phyloP scores from a whole-genome alignment of 2,888 invertebrate species.

The Tachina grossa region DNA sequence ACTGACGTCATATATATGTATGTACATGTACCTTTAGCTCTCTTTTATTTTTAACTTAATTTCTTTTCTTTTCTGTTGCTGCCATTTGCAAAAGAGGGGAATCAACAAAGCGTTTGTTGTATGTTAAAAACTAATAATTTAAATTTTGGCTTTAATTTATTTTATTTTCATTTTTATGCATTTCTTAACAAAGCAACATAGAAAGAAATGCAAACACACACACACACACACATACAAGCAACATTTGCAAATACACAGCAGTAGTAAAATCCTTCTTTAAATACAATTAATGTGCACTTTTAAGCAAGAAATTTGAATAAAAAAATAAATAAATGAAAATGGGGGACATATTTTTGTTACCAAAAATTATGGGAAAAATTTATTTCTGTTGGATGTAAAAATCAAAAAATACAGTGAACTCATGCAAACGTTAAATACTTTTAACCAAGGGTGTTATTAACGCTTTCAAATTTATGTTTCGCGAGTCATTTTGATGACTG shows the following conservation, averaged over 20 bases:
- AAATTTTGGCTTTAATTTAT: conserved; percentile 53
- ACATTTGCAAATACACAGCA: conserved; percentile 10
- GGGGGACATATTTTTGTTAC: not conserved
- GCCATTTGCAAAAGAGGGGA: conserved; percentile 15
- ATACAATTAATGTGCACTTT: conserved; percentile 62
- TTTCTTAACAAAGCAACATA: conserved; percentile 19
- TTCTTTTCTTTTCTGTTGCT: conserved; percentile 9
- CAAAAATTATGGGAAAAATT: not conserved
- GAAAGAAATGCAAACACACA: not conserved
- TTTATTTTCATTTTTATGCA: conserved; percentile 48
- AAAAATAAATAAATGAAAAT: conserved; percentile 10
- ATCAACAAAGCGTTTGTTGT: conserved; percentile 38
- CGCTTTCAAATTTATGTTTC: not conserved
- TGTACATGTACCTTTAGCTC: conserved; percentile 16
- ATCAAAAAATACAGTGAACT: not conserved
- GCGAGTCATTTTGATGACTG: too few relatives aligned
- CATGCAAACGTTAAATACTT: too few relatives aligned
- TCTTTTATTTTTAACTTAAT: not conserved
- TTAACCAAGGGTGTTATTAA: too few relatives aligned
- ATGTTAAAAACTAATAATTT: conserved; percentile 65
- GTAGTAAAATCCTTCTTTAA: conserved; percentile 47
- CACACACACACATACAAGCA: not conserved
- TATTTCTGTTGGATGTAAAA: not conserved
- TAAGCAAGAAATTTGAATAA: conserved; percentile 26
- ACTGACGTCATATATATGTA: not conserved